These are phyloP conservation scores for Chironomus riparius DNA, from an alignment of 2,888 invertebrate species.

Conservation along the genomic window DNA sequence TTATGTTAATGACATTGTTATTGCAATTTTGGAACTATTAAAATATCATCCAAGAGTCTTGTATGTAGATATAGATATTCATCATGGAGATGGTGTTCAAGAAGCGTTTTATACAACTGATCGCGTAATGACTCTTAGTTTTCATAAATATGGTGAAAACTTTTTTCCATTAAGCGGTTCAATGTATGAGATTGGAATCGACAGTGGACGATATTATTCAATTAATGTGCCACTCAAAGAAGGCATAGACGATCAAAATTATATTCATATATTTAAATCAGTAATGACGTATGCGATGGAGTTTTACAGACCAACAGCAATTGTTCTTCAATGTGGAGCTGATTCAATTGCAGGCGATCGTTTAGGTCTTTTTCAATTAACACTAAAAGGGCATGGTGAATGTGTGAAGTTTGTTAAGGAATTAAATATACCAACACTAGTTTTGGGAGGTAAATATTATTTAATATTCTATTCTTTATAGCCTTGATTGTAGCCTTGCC, in stretches of 20 bases:
- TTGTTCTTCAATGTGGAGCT: constrained; percentile 96
- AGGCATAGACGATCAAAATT: constrained; percentile 91
- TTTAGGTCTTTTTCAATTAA: constrained; percentile 92
- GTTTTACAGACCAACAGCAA: constrained; percentile 90
- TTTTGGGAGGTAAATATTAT: constrained; percentile 55
- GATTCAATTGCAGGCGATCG: constrained; percentile 93
- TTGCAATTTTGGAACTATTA: constrained; percentile 88
- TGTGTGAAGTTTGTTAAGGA: constrained; percentile 95
- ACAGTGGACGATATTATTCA: constrained; percentile 91
- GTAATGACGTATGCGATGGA: constrained; percentile 91
- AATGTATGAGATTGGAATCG: constrained; percentile 97
- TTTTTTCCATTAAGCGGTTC: constrained; percentile 99
- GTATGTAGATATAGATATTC: constrained; percentile 98
- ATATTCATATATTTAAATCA: constrained; percentile 87
- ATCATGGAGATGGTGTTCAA: constrained; percentile 92
- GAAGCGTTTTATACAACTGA: constrained; percentile 97
- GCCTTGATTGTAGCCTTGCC: too few relatives aligned
- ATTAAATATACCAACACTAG: constrained; percentile 81
- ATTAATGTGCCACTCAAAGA: constrained; percentile 97
- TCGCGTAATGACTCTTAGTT: constrained; percentile 97
- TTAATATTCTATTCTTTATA: too few relatives aligned
- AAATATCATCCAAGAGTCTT: constrained; percentile 90
- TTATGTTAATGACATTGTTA: constrained; percentile 98
- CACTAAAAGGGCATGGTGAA: constrained; percentile 92
- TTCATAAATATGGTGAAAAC: constrained; percentile 96